phyloP scores from a whole-genome alignment of 1,140 invertebrate genomes.

The Olivierus martensii region DNA sequence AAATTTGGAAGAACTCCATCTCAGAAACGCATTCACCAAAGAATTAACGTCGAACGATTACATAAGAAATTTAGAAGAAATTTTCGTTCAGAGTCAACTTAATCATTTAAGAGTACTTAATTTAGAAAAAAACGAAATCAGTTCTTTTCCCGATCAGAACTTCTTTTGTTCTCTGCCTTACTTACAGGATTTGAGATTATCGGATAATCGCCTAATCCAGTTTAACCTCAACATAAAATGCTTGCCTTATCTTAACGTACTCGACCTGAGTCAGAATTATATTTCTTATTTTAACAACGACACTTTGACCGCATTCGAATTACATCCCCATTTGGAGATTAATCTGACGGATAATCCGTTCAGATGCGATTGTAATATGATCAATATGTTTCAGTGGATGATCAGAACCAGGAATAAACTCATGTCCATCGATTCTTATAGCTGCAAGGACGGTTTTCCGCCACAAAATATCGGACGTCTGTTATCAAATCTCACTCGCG shows the following conservation, averaged over 20 bases:
- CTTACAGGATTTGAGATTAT: slow-evolving; percentile 52
- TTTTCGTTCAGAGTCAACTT: slow-evolving; percentile 53
- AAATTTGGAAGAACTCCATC: slow-evolving; percentile 51
- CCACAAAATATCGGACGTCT: slow-evolving; percentile 3
- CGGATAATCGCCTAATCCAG: slow-evolving; percentile 30
- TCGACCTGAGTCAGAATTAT: slow-evolving; percentile 54
- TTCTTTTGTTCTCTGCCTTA: slow-evolving; percentile 55
- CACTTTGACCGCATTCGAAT: slow-evolving; percentile 45
- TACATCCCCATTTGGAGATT: slow-evolving; percentile 41
- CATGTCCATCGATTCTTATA: neutral
- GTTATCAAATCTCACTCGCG: neutral
- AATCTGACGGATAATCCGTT: slow-evolving; percentile 54
- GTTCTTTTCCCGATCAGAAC: slow-evolving; percentile 42
- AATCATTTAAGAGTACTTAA: slow-evolving; percentile 52
- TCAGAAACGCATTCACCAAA: slow-evolving; percentile 60
- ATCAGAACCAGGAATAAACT: neutral
- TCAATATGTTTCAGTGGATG: slow-evolving; percentile 48
- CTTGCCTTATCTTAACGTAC: slow-evolving; percentile 45
- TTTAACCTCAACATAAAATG: slow-evolving; percentile 50
- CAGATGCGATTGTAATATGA: slow-evolving; percentile 46
- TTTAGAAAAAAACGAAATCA: slow-evolving; percentile 62
- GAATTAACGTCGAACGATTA: slow-evolving; percentile 20
- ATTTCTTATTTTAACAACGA: slow-evolving; percentile 42
- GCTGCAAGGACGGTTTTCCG: slow-evolving; percentile 5
- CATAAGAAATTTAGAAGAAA: slow-evolving; percentile 42